phyloP scores from a whole-genome alignment of 2,113 vertebrate species.

The Brachypodius melanocephalos region DNA sequence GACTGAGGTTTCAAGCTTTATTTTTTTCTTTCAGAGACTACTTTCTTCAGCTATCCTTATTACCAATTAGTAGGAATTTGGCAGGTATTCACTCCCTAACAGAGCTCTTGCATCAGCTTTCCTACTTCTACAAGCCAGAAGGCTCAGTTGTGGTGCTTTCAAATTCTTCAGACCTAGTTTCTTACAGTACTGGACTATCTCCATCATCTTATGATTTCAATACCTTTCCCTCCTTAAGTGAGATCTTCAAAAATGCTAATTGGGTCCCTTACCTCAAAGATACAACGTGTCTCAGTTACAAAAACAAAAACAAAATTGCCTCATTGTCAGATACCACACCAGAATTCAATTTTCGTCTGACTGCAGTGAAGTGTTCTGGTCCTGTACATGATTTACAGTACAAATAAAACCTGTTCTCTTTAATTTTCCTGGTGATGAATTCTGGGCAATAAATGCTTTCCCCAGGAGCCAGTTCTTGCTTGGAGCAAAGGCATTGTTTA shows the following conservation, averaged over 20 bases:
- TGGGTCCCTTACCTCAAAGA: not conserved
- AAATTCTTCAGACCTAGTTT: not conserved
- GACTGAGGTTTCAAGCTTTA: not conserved
- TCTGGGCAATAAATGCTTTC: not conserved
- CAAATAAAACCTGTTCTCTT: constrained; percentile 27
- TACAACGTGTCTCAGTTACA: not conserved
- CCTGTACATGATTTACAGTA: not conserved
- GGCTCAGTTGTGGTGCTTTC: not conserved
- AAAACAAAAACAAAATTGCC: not conserved
- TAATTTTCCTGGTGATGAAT: constrained; percentile 18
- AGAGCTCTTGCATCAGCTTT: not conserved
- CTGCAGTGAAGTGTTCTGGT: not conserved
- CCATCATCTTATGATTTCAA: not conserved
- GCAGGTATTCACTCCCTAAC: not conserved
- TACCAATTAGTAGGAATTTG: not conserved
- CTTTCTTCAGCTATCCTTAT: not conserved
- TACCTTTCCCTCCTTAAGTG: not conserved
- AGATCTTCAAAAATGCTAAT: not conserved
- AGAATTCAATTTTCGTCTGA: not conserved
- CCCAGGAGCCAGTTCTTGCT: not conserved
- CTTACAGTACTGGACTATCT: not conserved
- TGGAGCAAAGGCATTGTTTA: not conserved
- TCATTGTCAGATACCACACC: not conserved
- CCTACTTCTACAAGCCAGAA: not conserved
- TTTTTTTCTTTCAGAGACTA: not conserved